Evolutionary conservation across 1,140 invertebrate species (phyloP), one percentile per base, ranked within the genome.

Genomic region (Bathynomus jamesi): DNA sequence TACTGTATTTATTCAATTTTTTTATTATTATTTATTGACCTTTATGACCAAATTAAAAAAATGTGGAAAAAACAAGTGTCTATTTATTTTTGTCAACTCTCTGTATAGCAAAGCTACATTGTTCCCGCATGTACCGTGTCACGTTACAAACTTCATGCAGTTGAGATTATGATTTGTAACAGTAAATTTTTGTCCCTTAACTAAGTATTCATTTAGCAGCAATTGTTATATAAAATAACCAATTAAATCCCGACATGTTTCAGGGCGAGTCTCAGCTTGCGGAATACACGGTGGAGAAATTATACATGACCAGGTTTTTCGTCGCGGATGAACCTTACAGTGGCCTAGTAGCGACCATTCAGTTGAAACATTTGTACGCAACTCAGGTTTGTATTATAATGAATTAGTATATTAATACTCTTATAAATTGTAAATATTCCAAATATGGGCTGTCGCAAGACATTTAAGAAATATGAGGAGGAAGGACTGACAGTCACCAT

Each of bases 311-410:
- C 53, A 32, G 25, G 31, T n/a, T n/a, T n/a, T n/a, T n/a, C 40
- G 65, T 1, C 5, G 63, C 13, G 3, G 46, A 40, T 5, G 74
- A 76, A 21, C 66, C 69, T 4, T 76, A 76, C 65, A 73, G 67
- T 28, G 64, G 69, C 8, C 67, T 76, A 8, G 40, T 53, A 32
- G 31, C 71, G 0, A 24, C 65, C 17, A 63, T 76, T n/a, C 65
- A 76, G 28, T 66, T 76, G 71, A 62, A 70, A 24, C 71, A 72
- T 40, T 69, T 73, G 4, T 76, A 32, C 65, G 61, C 64, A 4
- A 70, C 71, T 11, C 64, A 76, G 74, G 71, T 76, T 4, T 13
- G 31, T 64, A n/a, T 25, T 7, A 5, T n/a, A 7, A 63, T 24
- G 11, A 21, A 13, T 53, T 11, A 13, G 11, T 11, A 21, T 53